Conservation (phyloP, 2,113 vertebrate genomes). For the Zosterops lateralis region DNA sequence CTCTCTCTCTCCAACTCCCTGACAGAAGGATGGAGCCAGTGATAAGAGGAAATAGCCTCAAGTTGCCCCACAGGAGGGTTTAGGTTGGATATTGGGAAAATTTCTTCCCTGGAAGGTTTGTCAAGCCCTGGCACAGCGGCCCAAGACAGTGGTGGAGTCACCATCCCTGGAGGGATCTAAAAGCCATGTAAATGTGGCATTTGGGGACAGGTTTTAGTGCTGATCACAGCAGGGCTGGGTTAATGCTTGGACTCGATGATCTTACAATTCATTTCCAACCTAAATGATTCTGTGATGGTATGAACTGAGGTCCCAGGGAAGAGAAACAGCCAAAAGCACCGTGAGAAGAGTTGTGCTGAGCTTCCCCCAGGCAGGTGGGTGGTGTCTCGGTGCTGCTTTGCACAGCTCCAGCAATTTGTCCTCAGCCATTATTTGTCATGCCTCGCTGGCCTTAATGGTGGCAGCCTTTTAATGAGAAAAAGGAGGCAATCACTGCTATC, state of each 20-base stretch:
- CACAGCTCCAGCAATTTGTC: slow-evolving; percentile 42
- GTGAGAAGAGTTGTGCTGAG: background rate
- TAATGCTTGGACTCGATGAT: background rate
- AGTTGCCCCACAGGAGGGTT: background rate
- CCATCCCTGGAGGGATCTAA: background rate
- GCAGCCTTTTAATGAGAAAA: background rate
- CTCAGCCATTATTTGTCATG: slow-evolving; percentile 15
- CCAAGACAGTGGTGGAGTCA: background rate
- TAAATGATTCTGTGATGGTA: background rate
- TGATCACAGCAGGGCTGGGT: background rate
- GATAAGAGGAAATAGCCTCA: background rate
- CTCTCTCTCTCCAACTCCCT: background rate
- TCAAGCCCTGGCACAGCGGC: background rate
- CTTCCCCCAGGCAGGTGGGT: background rate
- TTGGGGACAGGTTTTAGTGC: background rate
- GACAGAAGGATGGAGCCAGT: background rate
- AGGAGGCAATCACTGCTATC: background rate
- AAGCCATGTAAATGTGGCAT: background rate
- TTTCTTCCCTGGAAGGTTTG: background rate
- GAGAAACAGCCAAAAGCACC: background rate
- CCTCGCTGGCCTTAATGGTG: background rate
- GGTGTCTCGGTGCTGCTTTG: background rate
- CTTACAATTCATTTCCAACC: background rate
- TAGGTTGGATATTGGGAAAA: background rate
- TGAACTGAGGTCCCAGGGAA: background rate